Evolutionary conservation across 2,113 vertebrate genomes (phyloP), one percentile per base, ranked within the genome.

Genomic region (Cinclus mexicanus): DNA sequence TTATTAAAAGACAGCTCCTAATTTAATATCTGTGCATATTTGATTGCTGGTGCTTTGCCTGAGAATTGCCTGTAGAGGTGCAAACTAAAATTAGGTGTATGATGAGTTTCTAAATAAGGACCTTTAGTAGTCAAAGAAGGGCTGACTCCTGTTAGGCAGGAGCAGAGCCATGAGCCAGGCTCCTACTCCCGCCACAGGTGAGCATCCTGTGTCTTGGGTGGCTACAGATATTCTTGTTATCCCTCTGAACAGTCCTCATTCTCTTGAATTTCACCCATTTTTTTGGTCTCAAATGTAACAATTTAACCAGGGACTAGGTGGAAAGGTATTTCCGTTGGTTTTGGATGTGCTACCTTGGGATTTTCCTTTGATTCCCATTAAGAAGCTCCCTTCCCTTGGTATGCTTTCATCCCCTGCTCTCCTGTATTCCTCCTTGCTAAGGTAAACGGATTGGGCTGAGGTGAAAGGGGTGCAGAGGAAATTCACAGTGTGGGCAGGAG

Each of bases 41-140:
- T 95, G 90, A 94, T 92, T 6, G 2, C 71, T 0, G 1, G 56
- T 92, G 56, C 37, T 90, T 94, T 89, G 76, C 74, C 74, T 94
- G 88, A 56, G 88, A 83, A 94, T 88, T 88, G 42, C 90, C 85
- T 37, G 18, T 60, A 90, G 83, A 93, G 72, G 76, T 95, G 60
- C 1, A 7, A 96, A 85, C 88, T 93, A 88, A 90, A 95, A 94
- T 92, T 83, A 90, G 79, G 15, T 44, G n/a, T 37, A 47, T 78
- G 56, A 60, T 83, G 79, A 93, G 75, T 71, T 97, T 92, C 60
- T 90, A 83, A 95, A 83, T 63, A 49, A 92, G 69, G 92, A 81
- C 64, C 50, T 90, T 49, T 50, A 29, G 10, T 53, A 59, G 61
- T 52, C 15, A 76, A 50, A 86, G 39, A 23, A 1, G 6, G 24